Base-by-base conservation (phyloP, 2,888 invertebrate species). In the Salpingus planirostris region DNA sequence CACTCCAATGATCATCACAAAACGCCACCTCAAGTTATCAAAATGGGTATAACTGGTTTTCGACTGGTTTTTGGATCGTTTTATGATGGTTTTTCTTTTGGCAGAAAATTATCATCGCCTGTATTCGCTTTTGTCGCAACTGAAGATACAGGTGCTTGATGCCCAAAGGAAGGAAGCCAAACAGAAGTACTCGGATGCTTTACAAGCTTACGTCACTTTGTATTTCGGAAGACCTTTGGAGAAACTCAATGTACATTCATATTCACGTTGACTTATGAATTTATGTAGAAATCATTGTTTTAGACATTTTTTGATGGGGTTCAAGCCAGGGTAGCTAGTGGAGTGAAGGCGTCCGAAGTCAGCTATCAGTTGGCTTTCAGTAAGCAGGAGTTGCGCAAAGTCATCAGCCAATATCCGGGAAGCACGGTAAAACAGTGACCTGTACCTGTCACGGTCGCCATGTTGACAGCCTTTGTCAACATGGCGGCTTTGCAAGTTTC, bases 231-330 rank as follows among this genome's bases (percentile, higher is more conserved):
- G 92, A 38, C 93, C 92, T 1, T 63, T 93, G 32, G 90, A 91
- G 57, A 91, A 91, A 66, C 67, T 93, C 11, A 90, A 91, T 65
- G 89, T 89, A 67, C 69, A 69, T 63, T 26, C 13, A 14, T n/a
- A 24, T 21, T 11, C 12, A 23, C 15, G 8, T 11, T 14, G 14
- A 6, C 15, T 22, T 15, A 27, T 13, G 2, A 15, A 21, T 26
- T 31, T 25, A 14, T 10, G 8, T 7, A 27, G 12, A n/a, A 7
- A 6, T 39, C 42, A 38, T 46, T 35, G 46, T 67, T 70, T 14
- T 64, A 93, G 85, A 76, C 78, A 49, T 98, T 98, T 70, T 96
- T 98, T 61, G 97, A 98, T 65, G 93, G 95, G 28, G 93, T 98
- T 31, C 83, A 93, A 66, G 83, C 82, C 42, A 86, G 88, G 60